Evolutionary conservation across 2,113 vertebrate species (phyloP), one percentile per base, ranked within the genome.

Genomic region (Rutilus rutilus): DNA sequence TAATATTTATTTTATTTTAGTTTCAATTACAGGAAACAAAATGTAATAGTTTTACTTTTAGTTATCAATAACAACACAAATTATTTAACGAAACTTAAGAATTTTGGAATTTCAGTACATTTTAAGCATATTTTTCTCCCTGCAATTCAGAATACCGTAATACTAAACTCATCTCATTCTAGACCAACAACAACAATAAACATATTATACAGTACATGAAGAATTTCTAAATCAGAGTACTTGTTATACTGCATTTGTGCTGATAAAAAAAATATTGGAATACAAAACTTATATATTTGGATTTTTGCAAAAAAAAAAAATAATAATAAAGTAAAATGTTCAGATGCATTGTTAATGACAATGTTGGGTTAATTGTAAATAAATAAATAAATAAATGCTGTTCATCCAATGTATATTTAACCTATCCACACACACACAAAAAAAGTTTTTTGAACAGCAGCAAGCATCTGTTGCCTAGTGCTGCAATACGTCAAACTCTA

Each of bases 391-490:
- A 64, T 14, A 6, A 25, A 64, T 30, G 6, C 30, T 65, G 15
- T 8, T 30, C 8, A 33, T 33, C 62, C 30, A 7, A 39, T 69
- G 33, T 23, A 78, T 54, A 36, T 59, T 39, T 57, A 59, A 62
- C 59, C 69, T 54, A 33, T 17, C 6, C 59, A 82, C 59, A 42
- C 21, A 86, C 57, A 82, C 59, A 87, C 71, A 17, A 90, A 87
- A 88, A 85, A 91, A 50, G 88, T 85, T 17, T 2, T 85, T 67
- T 93, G 9, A 74, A 94, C 93, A 93, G 94, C 94, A 95, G 88
- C 84, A 79, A 50, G 27, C 5, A 15, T 86, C 80, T 84, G 95
- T 95, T 95, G 94, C 95, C 87, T 93, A 92, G 94, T 88, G 73
- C 79, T 90, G 30, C 62, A 87, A 84, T 86, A 84, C 77, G 87